Evolutionary conservation across 2,888 invertebrate genomes (phyloP), one percentile per base, ranked within the genome.

Genomic region (Cheilosia impressa): DNA sequence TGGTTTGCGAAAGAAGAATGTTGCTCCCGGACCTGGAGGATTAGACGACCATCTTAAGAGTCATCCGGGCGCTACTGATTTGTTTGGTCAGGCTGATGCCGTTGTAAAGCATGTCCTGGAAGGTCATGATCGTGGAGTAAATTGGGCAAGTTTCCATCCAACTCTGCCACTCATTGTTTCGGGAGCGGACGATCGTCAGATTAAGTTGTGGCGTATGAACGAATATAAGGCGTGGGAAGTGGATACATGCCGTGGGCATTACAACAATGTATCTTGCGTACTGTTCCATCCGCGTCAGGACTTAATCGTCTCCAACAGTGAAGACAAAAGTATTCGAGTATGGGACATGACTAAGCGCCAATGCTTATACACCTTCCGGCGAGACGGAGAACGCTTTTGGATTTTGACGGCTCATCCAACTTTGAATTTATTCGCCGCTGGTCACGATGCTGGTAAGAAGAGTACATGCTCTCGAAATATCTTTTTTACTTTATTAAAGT

Each of bases 171-270:
- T 99, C 47, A 97, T 99, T 88, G 98, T 97, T 0, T 99, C 99
- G 0, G 99, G 98, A 0, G 99, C 99, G n/a, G 99, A 99, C 91
- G 99, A 99, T 93, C 94, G 99, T 15, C 97, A 98, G 91, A 96
- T 99, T 60, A 99, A 99, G 92, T 93, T 99, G 88, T 99, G 99
- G 99, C 94, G 99, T 87, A 98, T 98, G 98, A 99, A 98, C 91
- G 98, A 98, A 92, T 95, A 97, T n/a, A 97, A 97, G 93, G 99
- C 99, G 0, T 99, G 99, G 99, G 99, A 99, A 91, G 98, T 99
- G 53, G 99, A 99, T 93, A 98, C 99, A 0, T 99, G 99, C 89
- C 95, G 99, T n/a, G 99, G 99, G 0, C 99, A 99, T 92, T 99
- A 99, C 94, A 98, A 99, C 94, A 99, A 99, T 92, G 99, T 99